phyloP scores from a whole-genome alignment of 53 echinoderm and acorn worm species.

The Antedon mediterranea region DNA sequence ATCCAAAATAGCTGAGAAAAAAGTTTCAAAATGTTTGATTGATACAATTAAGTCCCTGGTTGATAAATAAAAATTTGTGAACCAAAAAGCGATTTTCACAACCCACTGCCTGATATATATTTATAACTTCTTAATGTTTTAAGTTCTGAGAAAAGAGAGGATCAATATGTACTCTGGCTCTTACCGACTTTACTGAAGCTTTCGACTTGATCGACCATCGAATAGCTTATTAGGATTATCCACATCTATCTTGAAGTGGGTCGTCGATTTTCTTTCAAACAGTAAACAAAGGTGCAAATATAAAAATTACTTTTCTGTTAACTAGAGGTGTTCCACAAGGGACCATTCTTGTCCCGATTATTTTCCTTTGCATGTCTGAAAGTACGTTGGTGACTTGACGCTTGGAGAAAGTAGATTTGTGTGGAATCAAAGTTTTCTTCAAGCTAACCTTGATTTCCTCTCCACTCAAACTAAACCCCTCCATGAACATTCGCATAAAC shows the following conservation, averaged over 20 bases:
- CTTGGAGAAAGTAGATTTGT: not conserved
- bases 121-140: constrained; percentile 10
- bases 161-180: not conserved
- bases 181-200: no score
- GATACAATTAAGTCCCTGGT: constrained; percentile 2
- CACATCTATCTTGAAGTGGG: no score
- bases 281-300: no score
- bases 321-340: not conserved
- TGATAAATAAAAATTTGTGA: constrained; percentile 15
- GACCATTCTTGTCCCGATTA: not conserved
- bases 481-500: no score
- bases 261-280: no score
- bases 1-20: not conserved
- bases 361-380: not conserved
- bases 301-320: not conserved
- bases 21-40: not conserved
- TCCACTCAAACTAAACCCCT: no score
- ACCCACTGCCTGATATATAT: constrained; percentile 17
- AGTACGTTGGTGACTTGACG: not conserved
- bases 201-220: no score
- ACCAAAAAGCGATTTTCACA: constrained; percentile 10
- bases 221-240: no score
- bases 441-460: no score
- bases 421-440: no score
- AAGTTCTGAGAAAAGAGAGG: constrained; percentile 1